Evolutionary conservation across 2,113 vertebrate species (phyloP).

Genomic region (Chlamydotis undulata): DNA sequence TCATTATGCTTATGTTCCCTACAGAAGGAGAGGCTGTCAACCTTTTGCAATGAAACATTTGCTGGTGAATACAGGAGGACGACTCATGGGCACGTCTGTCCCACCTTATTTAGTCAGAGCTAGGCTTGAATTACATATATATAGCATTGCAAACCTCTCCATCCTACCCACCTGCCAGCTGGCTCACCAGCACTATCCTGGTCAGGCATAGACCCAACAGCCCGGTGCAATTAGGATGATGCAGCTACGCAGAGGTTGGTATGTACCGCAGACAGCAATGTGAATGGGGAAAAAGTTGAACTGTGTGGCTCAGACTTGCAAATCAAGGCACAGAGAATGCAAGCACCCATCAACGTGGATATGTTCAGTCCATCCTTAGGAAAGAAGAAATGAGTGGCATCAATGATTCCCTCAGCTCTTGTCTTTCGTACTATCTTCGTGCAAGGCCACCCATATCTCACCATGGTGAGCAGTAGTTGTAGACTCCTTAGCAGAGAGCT

Average conservation of each 20-base stretch:
- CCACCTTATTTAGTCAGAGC: rapidly evolving
- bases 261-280: not conserved
- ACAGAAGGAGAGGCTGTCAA: not conserved
- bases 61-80: not conserved
- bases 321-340: not conserved
- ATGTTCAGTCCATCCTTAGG: not conserved
- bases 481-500: not conserved
- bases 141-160: not conserved
- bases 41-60: not conserved
- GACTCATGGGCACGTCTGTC: not conserved
- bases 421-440: not conserved
- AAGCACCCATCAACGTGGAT: not conserved
- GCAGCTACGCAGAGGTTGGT: not conserved
- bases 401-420: not conserved
- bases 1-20: not conserved
- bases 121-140: not conserved
- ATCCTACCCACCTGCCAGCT: not conserved
- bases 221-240: not conserved
- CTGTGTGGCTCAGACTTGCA: not conserved
- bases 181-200: not conserved
- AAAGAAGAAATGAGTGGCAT: not conserved
- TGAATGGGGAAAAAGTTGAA: not conserved
- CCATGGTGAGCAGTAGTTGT: not conserved
- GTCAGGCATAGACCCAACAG: not conserved
- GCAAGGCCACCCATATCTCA: not conserved